phyloP scores from a whole-genome alignment of 2,113 vertebrate species.

The Datnioides undecimradiatus region DNA sequence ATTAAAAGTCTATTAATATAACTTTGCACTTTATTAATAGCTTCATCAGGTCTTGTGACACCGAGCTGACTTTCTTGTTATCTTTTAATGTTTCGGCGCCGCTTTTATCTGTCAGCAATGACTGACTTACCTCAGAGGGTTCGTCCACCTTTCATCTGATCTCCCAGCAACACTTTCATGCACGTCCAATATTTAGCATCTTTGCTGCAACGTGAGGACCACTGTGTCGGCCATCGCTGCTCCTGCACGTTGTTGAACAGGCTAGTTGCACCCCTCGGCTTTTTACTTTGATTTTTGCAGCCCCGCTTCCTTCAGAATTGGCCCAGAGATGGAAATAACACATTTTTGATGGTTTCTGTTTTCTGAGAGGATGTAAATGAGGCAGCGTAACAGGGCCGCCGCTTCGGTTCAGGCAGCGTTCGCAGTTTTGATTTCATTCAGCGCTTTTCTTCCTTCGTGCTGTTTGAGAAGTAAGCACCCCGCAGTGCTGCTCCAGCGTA shows the following conservation, averaged over 20 bases:
- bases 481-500: slow-evolving; percentile 47
- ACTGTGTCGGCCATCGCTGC: not conserved
- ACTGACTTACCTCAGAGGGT: not conserved
- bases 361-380: slow-evolving; percentile 43
- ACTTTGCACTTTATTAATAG: slow-evolving; percentile 34
- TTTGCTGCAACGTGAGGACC: not conserved
- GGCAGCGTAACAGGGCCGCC: slow-evolving; percentile 15
- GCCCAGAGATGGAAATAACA: slow-evolving; percentile 34
- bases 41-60: not conserved
- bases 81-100: not conserved
- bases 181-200: slow-evolving; percentile 1
- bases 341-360: slow-evolving; percentile 31
- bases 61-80: not conserved
- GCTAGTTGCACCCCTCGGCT: slow-evolving; percentile 19
- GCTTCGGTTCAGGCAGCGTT: slow-evolving; percentile 34
- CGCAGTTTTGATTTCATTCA: slow-evolving; percentile 57
- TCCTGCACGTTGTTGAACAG: not conserved
- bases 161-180: not conserved
- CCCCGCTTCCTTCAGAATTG: not conserved
- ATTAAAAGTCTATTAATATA: slow-evolving; percentile 27
- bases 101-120: slow-evolving; percentile 21
- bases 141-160: slow-evolving; percentile 26
- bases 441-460: slow-evolving; percentile 16
- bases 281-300: slow-evolving; percentile 22
- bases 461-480: slow-evolving; percentile 64